phyloP scores from a whole-genome alignment of 1,140 invertebrate species.

The Zaprionus africanus region DNA sequence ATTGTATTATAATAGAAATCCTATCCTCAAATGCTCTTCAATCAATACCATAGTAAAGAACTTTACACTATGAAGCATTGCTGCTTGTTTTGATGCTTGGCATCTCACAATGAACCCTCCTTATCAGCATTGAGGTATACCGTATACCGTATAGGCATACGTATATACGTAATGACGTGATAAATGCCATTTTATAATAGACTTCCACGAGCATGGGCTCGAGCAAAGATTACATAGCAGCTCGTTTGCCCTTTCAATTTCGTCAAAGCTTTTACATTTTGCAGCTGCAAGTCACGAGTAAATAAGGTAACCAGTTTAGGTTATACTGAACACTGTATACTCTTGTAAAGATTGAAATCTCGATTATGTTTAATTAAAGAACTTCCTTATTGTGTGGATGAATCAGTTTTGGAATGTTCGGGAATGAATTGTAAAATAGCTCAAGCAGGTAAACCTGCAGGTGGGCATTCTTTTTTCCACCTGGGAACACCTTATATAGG shows the following conservation, averaged over 20 bases:
- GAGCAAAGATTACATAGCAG: slow-evolving; percentile 5
- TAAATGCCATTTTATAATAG: slow-evolving; percentile 20
- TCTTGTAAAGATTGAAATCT: neutral
- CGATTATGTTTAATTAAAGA: neutral
- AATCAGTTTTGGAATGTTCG: neutral
- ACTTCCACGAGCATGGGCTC: slow-evolving; percentile 15
- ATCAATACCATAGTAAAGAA: neutral
- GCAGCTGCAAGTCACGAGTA: slow-evolving; percentile 5
- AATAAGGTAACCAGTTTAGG: neutral
- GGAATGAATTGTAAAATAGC: neutral
- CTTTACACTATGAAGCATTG: neutral
- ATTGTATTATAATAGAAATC: neutral
- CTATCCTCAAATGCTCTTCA: neutral
- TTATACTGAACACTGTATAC: neutral
- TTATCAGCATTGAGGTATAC: slow-evolving; percentile 26
- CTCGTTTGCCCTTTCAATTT: slow-evolving; percentile 26
- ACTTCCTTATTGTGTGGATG: neutral
- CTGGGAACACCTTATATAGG: neutral
- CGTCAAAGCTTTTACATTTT: slow-evolving; percentile 30
- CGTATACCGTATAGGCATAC: neutral
- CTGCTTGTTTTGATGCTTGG: slow-evolving; percentile 11
- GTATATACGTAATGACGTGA: slow-evolving; percentile 12
- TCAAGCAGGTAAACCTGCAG: neutral
- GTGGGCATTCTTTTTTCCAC: neutral
- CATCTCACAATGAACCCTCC: slow-evolving; percentile 34